Conservation (phyloP, 2,797 vertebrate genomes). For the Taenioides sp. region DNA sequence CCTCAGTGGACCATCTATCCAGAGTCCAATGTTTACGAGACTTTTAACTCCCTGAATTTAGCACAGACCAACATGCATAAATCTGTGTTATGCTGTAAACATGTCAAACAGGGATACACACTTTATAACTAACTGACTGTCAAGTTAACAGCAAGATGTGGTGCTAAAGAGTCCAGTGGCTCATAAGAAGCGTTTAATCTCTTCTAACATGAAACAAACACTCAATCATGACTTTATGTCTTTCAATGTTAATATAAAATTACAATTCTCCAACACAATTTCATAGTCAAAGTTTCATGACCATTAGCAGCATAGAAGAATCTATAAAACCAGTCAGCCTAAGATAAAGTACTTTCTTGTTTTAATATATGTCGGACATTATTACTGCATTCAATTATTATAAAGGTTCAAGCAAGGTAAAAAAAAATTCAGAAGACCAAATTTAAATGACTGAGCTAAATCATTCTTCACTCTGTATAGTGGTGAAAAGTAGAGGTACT, state of each 20-base stretch:
- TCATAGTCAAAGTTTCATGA: not conserved
- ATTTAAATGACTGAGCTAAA: not conserved
- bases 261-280: not conserved
- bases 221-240: not conserved
- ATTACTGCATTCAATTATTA: not conserved
- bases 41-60: conserved; percentile 45
- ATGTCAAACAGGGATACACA: conserved; percentile 14
- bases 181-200: not conserved
- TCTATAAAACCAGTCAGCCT: not conserved
- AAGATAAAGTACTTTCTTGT: not conserved
- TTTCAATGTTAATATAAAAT: not conserved
- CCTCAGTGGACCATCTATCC: conserved; percentile 51
- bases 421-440: not conserved
- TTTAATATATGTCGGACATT: not conserved
- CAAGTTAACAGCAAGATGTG: not conserved
- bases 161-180: not conserved
- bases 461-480: not conserved
- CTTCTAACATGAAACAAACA: not conserved
- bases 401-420: not conserved
- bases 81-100: conserved; percentile 28
- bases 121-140: not conserved
- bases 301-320: not conserved
- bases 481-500: not conserved
- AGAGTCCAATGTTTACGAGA: conserved; percentile 49
- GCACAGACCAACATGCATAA: conserved; percentile 28